Evolutionary conservation across 1,140 invertebrate genomes (phyloP).

Genomic region (Polypedilum pembai): DNA sequence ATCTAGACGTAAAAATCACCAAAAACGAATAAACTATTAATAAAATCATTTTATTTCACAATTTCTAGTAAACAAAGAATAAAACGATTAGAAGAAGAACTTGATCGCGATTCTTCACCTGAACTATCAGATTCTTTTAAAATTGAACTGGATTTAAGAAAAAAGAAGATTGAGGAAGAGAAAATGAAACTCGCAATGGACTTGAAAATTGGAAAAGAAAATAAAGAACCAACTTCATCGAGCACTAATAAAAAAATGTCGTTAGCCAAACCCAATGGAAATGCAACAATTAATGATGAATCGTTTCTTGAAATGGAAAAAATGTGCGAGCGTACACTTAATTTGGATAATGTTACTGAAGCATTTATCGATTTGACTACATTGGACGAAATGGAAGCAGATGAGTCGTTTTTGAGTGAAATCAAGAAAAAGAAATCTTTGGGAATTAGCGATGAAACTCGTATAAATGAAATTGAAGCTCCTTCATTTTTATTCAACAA

Average conservation of each 20-base stretch:
- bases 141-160: neutral
- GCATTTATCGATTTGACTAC: neutral
- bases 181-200: neutral
- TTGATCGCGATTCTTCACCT: neutral
- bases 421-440: neutral
- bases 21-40: no score
- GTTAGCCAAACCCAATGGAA: neutral
- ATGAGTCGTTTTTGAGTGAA: neutral
- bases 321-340: neutral
- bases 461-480: neutral
- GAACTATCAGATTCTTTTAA: neutral
- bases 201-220: neutral
- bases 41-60: no score
- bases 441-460: neutral
- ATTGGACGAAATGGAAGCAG: neutral
- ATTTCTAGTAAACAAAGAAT: no score
- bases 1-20: no score
- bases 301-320: neutral
- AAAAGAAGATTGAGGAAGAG: neutral
- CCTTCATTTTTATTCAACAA: neutral
- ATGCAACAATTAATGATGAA: neutral
- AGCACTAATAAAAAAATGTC: neutral
- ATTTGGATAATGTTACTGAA: slow-evolving; percentile 1
- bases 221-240: neutral
- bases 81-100: neutral